Base-by-base conservation (phyloP, 2,797 vertebrate species). In the Myotis vivesi region DNA sequence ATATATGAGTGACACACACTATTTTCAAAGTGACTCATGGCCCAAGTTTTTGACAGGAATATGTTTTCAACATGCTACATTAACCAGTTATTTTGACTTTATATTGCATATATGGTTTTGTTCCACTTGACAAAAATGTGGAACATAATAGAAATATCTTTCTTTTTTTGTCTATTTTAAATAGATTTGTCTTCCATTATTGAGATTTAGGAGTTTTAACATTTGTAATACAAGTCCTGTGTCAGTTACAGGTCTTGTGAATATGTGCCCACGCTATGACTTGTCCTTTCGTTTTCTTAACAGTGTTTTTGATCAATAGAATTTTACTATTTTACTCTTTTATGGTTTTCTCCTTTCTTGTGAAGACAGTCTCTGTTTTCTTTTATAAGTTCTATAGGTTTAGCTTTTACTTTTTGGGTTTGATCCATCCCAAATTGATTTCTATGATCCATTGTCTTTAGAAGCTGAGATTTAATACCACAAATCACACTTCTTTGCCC, bases 231-330 rank as follows among this genome's bases (percentile, higher is more conserved):
- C 9, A 85, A 85, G 16, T 69, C 13, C 11, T 80, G 53, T 69
- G 13, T 17, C 73, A 68, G 16, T 49, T 76, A 86, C 4, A 33
- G 17, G 4, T 75, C 28, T 30, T 84, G 77, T 88, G 53, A 83
- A 89, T 38, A 62, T 69, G 85, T 85, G 8, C 11, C 44, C 59
- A 44, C 15, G 68, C 23, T 91, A 11, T 81, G 16, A 0, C 17
- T 88, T 89, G 19, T 79, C 22, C n/a, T 71, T 82, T 57, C 33
- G 68, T 68, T 87, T 87, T 88, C 55, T 88, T 79, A 94, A 53
- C 23, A 84, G 62, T 49, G 3, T 23, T 36, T 80, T 84, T 79
- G 3, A 88, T n/a, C 55, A 20, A n/a, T 22, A 53, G 16, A 92
- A 69, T 69, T 51, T 69, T 16, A 30, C 1, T 80, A 41, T 15